Evolutionary conservation across 2,113 vertebrate species (phyloP).

Genomic region (Octodon degus): DNA sequence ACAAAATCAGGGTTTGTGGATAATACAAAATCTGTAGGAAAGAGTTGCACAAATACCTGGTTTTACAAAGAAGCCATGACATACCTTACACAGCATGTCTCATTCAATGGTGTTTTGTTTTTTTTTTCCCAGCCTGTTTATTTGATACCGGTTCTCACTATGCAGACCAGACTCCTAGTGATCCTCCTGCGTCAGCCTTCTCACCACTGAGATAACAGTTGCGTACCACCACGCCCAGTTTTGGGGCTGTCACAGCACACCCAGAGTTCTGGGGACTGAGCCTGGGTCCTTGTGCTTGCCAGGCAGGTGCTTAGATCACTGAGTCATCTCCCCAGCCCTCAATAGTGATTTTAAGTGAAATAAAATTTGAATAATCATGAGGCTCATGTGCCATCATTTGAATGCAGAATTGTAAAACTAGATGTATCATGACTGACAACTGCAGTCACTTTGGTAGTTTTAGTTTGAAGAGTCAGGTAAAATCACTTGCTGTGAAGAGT

Average conservation of each 20-base stretch:
- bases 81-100: not conserved
- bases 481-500: not conserved
- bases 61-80: not conserved
- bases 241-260: no score
- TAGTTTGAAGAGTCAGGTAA: conserved; percentile 1
- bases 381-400: not conserved
- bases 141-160: no score
- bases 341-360: not conserved
- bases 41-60: not conserved
- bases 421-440: not conserved
- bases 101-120: not conserved
- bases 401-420: conserved; percentile 29
- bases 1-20: not conserved
- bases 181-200: no score
- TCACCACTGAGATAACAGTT: no score
- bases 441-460: not conserved
- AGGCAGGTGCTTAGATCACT: no score
- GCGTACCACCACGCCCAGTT: no score
- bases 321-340: no score
- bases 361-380: not conserved
- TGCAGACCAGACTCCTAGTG: no score
- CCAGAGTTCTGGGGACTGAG: no score
- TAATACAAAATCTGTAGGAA: not conserved
- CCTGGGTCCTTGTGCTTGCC: no score
- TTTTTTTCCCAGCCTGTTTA: no score